Conservation (phyloP, 2,888 invertebrate genomes). For the Criorhina ranunculi region DNA sequence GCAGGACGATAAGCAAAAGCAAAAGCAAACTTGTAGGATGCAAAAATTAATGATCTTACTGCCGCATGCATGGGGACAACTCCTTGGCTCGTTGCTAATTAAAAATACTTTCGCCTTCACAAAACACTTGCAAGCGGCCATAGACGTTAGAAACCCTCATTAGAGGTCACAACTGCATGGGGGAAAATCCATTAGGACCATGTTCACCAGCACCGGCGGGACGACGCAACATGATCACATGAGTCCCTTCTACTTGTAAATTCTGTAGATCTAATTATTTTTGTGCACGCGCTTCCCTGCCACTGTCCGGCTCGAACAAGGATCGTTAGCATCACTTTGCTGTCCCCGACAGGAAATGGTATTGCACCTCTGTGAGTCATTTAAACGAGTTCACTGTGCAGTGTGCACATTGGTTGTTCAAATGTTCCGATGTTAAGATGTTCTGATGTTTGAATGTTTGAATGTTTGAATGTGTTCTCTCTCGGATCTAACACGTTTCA, state of each 20-base stretch:
- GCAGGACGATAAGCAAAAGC: constrained; percentile 66
- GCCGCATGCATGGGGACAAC: constrained; percentile 38
- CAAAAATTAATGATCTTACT: constrained; percentile 73
- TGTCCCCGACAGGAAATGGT: constrained; percentile 66
- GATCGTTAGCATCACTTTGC: constrained; percentile 74
- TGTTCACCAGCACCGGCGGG: constrained; percentile 55
- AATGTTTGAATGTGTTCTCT: constrained; percentile 28
- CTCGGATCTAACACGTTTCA: constrained; percentile 63
- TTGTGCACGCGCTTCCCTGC: constrained; percentile 70
- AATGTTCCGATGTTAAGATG: constrained; percentile 32
- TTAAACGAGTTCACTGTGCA: constrained; percentile 66
- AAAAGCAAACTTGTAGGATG: constrained; percentile 60
- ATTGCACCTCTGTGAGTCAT: constrained; percentile 69
- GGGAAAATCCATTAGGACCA: constrained; percentile 70
- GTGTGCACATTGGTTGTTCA: constrained; percentile 17
- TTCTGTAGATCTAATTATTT: constrained; percentile 75
- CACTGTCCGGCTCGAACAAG: constrained; percentile 56
- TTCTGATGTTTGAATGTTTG: constrained; percentile 30
- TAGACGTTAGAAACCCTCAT: constrained; percentile 62
- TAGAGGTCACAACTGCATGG: constrained; percentile 69
- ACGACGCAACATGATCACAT: constrained; percentile 66
- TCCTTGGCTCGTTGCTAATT: constrained; percentile 58
- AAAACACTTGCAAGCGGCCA: constrained; percentile 67
- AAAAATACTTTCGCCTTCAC: constrained; percentile 76
- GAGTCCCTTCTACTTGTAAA: constrained; percentile 66